A percentile compares a stretch with the other conserved stretches of the same genome.
These are phyloP conservation scores for Lochmaea crataegi DNA, from an alignment of 2,888 invertebrate genomes.

Conservation along the genomic window DNA sequence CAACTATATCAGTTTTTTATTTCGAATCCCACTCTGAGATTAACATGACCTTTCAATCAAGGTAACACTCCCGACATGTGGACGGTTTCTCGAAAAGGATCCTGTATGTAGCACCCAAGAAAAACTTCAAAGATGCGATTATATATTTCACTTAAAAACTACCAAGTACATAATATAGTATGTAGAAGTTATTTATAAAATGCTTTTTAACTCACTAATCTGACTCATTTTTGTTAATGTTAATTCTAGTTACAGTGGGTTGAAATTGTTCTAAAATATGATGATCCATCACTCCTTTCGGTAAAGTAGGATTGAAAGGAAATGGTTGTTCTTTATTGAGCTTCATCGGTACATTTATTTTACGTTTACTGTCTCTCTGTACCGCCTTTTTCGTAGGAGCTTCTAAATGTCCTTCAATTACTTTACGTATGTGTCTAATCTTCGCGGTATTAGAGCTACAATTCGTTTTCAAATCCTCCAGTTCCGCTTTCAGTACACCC, in stretches of 20 bases:
- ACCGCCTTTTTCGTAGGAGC: background rate
- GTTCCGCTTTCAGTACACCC: conserved; percentile 53
- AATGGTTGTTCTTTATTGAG: background rate
- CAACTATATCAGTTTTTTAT: no score
- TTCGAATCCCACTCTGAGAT: no score
- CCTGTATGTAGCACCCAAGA: no score
- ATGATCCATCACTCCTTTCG: conserved; percentile 2
- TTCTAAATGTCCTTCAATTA: background rate
- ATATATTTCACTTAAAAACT: conserved; percentile 4
- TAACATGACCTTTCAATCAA: no score
- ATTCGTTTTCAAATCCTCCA: conserved; percentile 47
- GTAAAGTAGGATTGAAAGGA: background rate
- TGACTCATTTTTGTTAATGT: background rate
- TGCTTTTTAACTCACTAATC: background rate
- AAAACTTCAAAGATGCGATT: background rate
- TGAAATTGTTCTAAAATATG: background rate
- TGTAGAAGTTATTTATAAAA: background rate
- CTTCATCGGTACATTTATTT: background rate
- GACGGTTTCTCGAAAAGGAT: no score
- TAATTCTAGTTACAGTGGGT: conserved; percentile 29
- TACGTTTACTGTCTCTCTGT: background rate
- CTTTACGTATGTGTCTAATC: conserved; percentile 43
- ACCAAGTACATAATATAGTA: background rate
- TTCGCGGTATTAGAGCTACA: conserved; percentile 45
- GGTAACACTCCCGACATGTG: no score